Base-by-base conservation (phyloP, 1,140 invertebrate species). In the Hydropsyche tenuis region DNA sequence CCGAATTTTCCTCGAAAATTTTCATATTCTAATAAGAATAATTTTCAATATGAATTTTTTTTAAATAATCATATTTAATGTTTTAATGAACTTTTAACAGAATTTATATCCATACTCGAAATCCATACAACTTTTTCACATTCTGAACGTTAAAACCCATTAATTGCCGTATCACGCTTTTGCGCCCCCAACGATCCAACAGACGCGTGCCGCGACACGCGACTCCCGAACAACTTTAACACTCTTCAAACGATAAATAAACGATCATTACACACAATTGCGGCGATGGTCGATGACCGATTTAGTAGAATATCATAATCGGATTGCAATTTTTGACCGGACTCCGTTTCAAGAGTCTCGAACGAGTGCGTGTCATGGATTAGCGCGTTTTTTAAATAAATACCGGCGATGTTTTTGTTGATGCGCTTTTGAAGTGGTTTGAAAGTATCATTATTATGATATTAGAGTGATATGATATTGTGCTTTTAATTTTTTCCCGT, bases 321-420 rank as follows among this genome's bases (percentile, higher is more conserved):
- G 2, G 65, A 48, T 51, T 43, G 22, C 23, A 1, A 48, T 51
- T 43, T 20, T 48, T 22, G 12, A 25, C 45, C 11, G 43, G 12
- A 22, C 12, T 30, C 45, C 25, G 20, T 63, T 63, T 68, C 20
- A 27, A 68, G 65, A 51, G 3, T 68, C 65, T 68, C 48, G 3
- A 68, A 68, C 65, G 20, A 20, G 43, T 68, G 65, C 45, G 65
- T 68, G 65, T 62, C 20, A 4, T 22, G 63, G 63, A 65, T 65
- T 65, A 60, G 14, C 20, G 23, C 22, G 1, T 48, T 37, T 37
- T 37, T 37, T 37, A 37, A 37, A 37, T 37, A 37, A 37, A 11
- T 4, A 25, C 11, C 11, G 3, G 25, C 56, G 25, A 7, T 60
- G 5, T 60, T 22, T 56, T 56, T 1, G 22, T 7, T 20, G 51